A percentile compares a stretch with the other conserved stretches of the same genome.
phyloP scores from a whole-genome alignment of 92 coral and sea anemone genomes.

The Hydrozoanthus gracilis region DNA sequence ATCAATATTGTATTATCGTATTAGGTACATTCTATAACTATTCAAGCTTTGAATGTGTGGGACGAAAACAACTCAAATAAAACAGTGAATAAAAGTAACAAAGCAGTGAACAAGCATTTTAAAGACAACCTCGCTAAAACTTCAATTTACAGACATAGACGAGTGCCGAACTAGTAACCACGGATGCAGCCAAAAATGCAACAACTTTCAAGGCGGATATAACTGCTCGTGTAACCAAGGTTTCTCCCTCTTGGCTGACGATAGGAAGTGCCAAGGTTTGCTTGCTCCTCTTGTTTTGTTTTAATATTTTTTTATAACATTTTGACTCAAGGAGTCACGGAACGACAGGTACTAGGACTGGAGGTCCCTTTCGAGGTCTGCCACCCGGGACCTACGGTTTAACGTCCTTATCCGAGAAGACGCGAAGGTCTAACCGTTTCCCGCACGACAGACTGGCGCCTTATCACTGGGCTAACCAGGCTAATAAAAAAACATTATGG shows the following conservation, averaged over 20 bases:
- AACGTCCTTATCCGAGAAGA: too few species aligned
- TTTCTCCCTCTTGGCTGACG: constrained; percentile 15
- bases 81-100: neutral
- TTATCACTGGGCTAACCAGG: too few species aligned
- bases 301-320: neutral
- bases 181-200: constrained; percentile 25
- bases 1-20: too few species aligned
- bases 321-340: neutral
- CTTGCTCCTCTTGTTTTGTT: neutral
- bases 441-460: too few species aligned
- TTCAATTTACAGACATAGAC: constrained; percentile 6
- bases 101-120: neutral
- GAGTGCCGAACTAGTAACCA: constrained; percentile 8
- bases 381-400: too few species aligned
- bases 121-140: neutral
- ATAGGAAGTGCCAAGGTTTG: constrained; percentile 36
- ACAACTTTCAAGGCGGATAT: constrained; percentile 22
- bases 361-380: neutral
- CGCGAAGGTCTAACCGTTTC: too few species aligned
- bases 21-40: too few species aligned
- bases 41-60: too few species aligned
- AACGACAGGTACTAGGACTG: neutral
- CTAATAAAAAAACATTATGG: too few species aligned
- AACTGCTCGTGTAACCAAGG: constrained; percentile 13
- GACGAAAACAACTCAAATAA: neutral